phyloP scores from a whole-genome alignment of 2,888 invertebrate species.

The Apocheima hispidaria region DNA sequence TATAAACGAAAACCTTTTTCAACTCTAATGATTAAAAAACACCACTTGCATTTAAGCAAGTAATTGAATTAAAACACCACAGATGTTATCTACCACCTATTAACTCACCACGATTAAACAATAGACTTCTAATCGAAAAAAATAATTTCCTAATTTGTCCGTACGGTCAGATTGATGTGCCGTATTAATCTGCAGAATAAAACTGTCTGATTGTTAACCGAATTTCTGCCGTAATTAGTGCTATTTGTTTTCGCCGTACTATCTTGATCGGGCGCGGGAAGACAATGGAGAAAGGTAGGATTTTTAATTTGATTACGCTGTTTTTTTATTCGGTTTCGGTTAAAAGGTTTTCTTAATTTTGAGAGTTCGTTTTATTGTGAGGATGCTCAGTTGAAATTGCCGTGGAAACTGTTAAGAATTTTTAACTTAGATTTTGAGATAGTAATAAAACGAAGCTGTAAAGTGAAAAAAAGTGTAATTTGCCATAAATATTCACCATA shows the following conservation, averaged over 20 bases:
- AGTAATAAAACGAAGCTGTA: neutral
- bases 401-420: slow-evolving; percentile 16
- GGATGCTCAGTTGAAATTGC: slow-evolving; percentile 17
- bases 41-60: slow-evolving; percentile 35
- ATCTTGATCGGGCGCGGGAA: slow-evolving; percentile 68
- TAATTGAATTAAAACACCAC: slow-evolving; percentile 35
- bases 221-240: slow-evolving; percentile 77
- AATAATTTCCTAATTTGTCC: slow-evolving; percentile 83
- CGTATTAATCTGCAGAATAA: slow-evolving; percentile 79
- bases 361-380: slow-evolving; percentile 16
- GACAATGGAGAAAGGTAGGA: slow-evolving; percentile 77
- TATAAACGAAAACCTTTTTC: neutral
- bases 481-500: neutral
- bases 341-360: slow-evolving; percentile 34
- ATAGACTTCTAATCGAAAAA: slow-evolving; percentile 80
- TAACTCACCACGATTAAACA: slow-evolving; percentile 80
- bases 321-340: slow-evolving; percentile 59
- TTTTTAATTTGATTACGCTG: slow-evolving; percentile 72
- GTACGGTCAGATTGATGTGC: slow-evolving; percentile 63
- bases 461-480: neutral
- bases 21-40: neutral
- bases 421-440: slow-evolving; percentile 3
- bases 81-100: slow-evolving; percentile 73
- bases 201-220: slow-evolving; percentile 76
- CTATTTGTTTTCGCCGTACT: slow-evolving; percentile 80